Evolutionary conservation across 2,888 invertebrate species (phyloP).

Genomic region (Noctuana brunneofusca): DNA sequence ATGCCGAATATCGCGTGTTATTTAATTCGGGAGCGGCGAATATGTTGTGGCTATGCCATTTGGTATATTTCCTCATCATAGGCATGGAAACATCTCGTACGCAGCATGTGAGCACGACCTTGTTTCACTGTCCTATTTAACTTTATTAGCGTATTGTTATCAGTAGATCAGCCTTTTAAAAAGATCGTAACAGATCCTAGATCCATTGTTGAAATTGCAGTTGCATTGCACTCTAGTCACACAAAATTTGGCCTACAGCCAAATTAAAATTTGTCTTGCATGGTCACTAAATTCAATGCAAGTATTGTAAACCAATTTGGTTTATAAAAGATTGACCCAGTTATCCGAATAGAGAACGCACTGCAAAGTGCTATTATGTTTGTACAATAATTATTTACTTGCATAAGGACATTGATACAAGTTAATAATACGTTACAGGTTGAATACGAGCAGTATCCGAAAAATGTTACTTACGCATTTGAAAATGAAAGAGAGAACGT

Average conservation of each 20-base stretch:
- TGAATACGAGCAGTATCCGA: constrained; percentile 41
- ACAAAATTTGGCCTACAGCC: constrained; percentile 61
- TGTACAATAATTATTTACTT: constrained; percentile 52
- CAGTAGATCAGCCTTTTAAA: constrained; percentile 29
- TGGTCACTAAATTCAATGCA: constrained; percentile 55
- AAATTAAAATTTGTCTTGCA: constrained; percentile 71
- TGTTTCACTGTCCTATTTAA: constrained; percentile 34
- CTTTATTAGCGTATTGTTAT: constrained; percentile 38
- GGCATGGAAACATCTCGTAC: constrained; percentile 52
- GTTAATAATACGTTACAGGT: constrained; percentile 43
- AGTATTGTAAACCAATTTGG: constrained; percentile 52
- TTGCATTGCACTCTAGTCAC: constrained; percentile 56
- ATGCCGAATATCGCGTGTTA: constrained; percentile 58
- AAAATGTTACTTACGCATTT: constrained; percentile 39
- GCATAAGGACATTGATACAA: constrained; percentile 42
- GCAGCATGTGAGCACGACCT: constrained; percentile 56
- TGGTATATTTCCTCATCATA: constrained; percentile 57
- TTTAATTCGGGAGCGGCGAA: constrained; percentile 52
- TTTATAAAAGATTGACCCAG: constrained; percentile 70
- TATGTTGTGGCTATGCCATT: constrained; percentile 66
- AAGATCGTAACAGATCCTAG: constrained; percentile 36
- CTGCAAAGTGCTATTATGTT: constrained; percentile 59
- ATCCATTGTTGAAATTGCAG: constrained; percentile 49
- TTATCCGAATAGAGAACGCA: constrained; percentile 58
- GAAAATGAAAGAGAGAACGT: constrained; percentile 38